phyloP scores from a whole-genome alignment of 1,140 invertebrate species.

The Hypothenemus hampei region DNA sequence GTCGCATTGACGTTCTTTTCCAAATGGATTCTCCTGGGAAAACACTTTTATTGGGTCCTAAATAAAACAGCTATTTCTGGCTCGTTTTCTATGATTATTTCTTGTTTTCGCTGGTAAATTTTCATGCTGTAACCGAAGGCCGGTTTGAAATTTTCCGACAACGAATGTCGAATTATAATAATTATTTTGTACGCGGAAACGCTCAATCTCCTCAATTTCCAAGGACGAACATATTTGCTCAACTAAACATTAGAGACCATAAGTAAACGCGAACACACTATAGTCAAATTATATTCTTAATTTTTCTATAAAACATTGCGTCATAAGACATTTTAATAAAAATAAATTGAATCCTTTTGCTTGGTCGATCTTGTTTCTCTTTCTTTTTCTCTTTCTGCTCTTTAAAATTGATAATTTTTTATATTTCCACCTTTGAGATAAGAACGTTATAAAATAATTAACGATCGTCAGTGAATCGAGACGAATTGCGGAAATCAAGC shows the following conservation, averaged over 20 bases:
- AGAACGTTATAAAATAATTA: no score
- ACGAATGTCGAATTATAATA: neutral
- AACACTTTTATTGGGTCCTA: neutral
- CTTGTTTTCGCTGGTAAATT: neutral
- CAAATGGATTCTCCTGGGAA: neutral
- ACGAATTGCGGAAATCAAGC: no score
- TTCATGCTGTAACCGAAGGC: neutral
- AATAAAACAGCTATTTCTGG: neutral
- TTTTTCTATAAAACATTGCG: neutral
- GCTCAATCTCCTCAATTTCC: constrained; percentile 10
- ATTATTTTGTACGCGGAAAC: neutral
- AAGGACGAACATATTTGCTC: constrained; percentile 4
- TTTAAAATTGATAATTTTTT: no score
- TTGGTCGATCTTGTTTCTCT: neutral
- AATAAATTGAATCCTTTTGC: neutral
- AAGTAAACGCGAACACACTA: no score
- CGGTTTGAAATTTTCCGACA: neutral
- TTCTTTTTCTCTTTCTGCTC: neutral
- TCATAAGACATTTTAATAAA: neutral
- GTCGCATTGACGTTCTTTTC: no score
- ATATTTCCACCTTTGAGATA: no score
- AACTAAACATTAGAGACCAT: neutral
- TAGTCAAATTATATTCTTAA: no score
- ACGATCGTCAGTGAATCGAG: no score
- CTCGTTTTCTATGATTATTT: neutral